Evolutionary conservation across 2,888 invertebrate genomes (phyloP).

Genomic region (Petrophora chlorosata): DNA sequence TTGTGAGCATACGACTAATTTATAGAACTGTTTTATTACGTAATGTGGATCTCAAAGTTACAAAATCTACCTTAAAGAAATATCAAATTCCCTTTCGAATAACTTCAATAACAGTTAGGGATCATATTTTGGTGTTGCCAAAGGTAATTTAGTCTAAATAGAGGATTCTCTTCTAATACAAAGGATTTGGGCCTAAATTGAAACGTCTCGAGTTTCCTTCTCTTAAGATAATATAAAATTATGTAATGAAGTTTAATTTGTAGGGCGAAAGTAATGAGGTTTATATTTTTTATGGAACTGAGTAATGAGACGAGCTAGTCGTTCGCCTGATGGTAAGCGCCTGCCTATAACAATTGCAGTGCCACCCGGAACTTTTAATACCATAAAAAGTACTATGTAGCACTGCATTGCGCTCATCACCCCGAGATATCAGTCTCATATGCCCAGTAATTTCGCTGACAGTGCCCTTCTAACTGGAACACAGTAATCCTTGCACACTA

Average conservation of each 20-base stretch:
- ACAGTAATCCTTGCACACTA: too few species aligned
- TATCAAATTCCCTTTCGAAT: constrained; percentile 25
- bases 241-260: constrained; percentile 32
- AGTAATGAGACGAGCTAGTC: too few species aligned
- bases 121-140: constrained; percentile 29
- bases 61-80: constrained; percentile 15
- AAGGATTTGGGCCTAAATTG: constrained; percentile 32
- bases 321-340: too few species aligned
- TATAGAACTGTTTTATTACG: neutral
- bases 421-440: too few species aligned
- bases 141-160: constrained; percentile 29
- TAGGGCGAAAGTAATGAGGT: constrained; percentile 31
- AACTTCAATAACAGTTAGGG: constrained; percentile 26
- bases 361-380: too few species aligned
- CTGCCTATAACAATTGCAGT: too few species aligned
- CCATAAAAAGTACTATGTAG: too few species aligned
- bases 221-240: constrained; percentile 25
- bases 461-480: too few species aligned
- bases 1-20: too few species aligned
- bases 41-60: too few species aligned
- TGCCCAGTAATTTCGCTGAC: too few species aligned
- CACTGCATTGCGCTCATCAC: too few species aligned
- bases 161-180: constrained; percentile 32
- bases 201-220: constrained; percentile 29
- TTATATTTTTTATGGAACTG: constrained; percentile 7